These are phyloP conservation scores for Muschampia plurimacula DNA, from an alignment of 2,888 invertebrate species.

Conservation along the genomic window DNA sequence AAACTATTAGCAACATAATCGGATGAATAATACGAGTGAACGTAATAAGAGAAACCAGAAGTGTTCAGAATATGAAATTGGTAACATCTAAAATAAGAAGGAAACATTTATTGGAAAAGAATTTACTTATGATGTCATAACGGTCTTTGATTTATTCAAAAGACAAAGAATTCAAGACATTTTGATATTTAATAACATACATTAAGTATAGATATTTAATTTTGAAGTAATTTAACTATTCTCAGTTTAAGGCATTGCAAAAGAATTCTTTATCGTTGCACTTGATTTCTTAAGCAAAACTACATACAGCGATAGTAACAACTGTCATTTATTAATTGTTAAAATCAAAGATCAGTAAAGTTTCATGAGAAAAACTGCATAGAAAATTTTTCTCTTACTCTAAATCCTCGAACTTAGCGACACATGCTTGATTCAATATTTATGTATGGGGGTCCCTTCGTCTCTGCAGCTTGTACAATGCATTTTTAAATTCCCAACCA, in stretches of 20 bases:
- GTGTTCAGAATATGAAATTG: neutral
- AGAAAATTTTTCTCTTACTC: too few species aligned
- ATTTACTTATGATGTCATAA: neutral
- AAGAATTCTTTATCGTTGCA: neutral
- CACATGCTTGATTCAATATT: too few species aligned
- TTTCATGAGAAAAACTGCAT: neutral
- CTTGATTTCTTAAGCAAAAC: neutral
- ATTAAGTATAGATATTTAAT: too few species aligned
- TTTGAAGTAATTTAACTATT: too few species aligned
- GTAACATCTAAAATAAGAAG: neutral
- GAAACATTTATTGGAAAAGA: neutral
- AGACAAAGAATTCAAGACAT: neutral
- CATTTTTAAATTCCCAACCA: too few species aligned
- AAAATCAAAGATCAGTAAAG: neutral
- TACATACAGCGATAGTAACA: neutral
- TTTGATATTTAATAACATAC: too few species aligned
- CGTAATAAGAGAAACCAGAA: conserved; percentile 16
- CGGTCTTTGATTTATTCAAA: neutral
- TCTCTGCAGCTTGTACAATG: too few species aligned
- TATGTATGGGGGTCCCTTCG: too few species aligned
- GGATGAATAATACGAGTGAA: conserved; percentile 19
- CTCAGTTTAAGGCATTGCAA: neutral
- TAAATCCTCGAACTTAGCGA: neutral
- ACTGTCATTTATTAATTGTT: neutral
- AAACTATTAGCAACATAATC: conserved; percentile 18